phyloP scores from a whole-genome alignment of 1,140 invertebrate genomes.

The Euura lappo region DNA sequence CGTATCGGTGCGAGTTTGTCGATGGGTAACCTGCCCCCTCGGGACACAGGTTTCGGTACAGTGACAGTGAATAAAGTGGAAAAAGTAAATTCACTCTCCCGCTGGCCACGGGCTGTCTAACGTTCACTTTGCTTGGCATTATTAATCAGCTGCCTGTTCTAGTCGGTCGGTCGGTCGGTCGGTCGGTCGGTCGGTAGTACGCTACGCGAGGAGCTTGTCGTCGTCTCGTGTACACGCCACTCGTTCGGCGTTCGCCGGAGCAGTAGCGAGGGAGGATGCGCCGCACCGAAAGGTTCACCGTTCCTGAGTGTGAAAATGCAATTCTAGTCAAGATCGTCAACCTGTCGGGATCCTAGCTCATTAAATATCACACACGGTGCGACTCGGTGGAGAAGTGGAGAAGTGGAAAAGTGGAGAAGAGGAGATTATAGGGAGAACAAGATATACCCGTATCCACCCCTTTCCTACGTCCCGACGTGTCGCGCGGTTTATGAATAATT shows the following conservation, averaged over 20 bases:
- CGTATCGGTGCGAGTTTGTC: not conserved
- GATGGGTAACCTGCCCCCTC: too few species aligned
- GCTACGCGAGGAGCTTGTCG: not conserved
- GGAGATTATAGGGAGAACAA: not conserved
- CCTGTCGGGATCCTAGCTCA: not conserved
- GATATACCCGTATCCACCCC: not conserved
- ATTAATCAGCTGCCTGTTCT: not conserved
- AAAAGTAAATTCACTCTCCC: not conserved
- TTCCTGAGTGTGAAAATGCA: not conserved
- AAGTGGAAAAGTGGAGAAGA: not conserved
- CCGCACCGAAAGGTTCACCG: not conserved
- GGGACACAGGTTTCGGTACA: not conserved
- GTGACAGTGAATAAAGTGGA: constrained; percentile 5
- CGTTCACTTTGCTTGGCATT: constrained; percentile 1
- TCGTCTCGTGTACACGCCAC: not conserved
- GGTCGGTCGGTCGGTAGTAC: not conserved
- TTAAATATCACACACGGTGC: not conserved
- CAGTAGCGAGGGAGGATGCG: not conserved
- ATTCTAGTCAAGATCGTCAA: not conserved
- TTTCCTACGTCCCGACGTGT: not conserved
- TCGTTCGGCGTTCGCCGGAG: not conserved
- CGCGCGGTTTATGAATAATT: not conserved
- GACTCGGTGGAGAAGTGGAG: too few species aligned
- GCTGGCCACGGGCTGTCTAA: not conserved
- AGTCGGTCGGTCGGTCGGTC: not conserved